These are phyloP conservation scores for Morinoia aosen DNA, from an alignment of 2,888 invertebrate species.

Conservation along the genomic window DNA sequence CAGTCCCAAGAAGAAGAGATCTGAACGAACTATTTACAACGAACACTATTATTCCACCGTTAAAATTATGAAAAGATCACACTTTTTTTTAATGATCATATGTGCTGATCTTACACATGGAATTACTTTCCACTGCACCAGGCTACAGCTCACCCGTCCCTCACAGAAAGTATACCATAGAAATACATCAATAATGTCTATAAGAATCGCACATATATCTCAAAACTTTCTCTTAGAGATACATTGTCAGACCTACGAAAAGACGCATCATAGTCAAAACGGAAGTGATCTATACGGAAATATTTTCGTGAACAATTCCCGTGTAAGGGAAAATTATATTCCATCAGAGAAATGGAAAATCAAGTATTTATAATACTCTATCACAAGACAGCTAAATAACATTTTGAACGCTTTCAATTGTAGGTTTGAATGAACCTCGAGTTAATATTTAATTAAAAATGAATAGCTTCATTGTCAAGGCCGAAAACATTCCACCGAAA, in stretches of 20 bases:
- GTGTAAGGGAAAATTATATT: not conserved
- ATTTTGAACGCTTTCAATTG: not conserved
- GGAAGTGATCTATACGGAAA: not conserved
- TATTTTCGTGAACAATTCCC: not conserved
- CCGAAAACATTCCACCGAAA: not conserved
- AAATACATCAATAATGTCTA: not conserved
- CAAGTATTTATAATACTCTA: not conserved
- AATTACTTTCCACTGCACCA: not conserved
- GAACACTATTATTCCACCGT: not conserved
- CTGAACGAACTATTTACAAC: not conserved
- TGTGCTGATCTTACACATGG: not conserved
- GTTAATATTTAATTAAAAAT: not conserved
- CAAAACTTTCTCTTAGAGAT: not conserved
- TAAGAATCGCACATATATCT: not conserved
- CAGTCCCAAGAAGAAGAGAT: not conserved
- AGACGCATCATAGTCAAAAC: not conserved
- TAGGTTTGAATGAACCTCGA: not conserved
- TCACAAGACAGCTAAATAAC: not conserved
- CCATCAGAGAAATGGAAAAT: not conserved
- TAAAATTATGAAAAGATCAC: not conserved
- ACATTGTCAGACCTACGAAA: not conserved
- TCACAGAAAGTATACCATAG: not conserved
- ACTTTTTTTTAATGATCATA: not conserved
- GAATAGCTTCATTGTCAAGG: not conserved
- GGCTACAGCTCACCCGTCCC: not conserved